Conservation (phyloP, 2,113 vertebrate species). For the Otis tarda region DNA sequence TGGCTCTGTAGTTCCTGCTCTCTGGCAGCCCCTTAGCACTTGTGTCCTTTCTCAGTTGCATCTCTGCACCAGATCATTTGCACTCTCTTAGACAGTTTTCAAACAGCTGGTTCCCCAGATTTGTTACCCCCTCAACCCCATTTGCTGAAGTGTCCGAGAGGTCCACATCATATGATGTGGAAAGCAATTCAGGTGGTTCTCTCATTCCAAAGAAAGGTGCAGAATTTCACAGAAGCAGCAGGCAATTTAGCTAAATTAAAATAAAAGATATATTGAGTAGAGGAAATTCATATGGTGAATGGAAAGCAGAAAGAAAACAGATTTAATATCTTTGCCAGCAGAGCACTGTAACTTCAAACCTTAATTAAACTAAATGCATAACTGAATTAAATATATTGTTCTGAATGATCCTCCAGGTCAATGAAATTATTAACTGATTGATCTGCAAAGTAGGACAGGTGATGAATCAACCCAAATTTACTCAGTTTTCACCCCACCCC, state of each 20-base stretch:
- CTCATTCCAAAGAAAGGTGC: background rate
- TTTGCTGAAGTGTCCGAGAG: background rate
- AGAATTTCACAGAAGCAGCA: background rate
- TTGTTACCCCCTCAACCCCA: background rate
- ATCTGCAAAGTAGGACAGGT: slow-evolving; percentile 67
- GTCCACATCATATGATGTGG: background rate
- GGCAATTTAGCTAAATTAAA: slow-evolving; percentile 14
- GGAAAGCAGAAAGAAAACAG: slow-evolving; percentile 42
- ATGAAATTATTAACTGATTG: slow-evolving; percentile 75
- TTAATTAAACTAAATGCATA: slow-evolving; percentile 77
- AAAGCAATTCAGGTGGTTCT: background rate
- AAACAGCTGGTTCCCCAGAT: background rate
- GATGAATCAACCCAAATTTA: slow-evolving; percentile 76
- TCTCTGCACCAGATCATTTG: background rate
- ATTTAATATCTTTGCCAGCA: slow-evolving; percentile 58
- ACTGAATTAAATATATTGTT: slow-evolving; percentile 73
- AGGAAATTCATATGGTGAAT: background rate
- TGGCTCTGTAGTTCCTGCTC: background rate
- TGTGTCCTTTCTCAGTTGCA: background rate
- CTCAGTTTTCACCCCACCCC: slow-evolving; percentile 30
- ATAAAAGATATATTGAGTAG: slow-evolving; percentile 12
- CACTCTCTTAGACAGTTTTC: background rate
- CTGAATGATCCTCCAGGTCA: slow-evolving; percentile 61
- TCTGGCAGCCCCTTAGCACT: background rate
- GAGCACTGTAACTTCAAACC: slow-evolving; percentile 43